A percentile compares a stretch with the other conserved stretches of the same genome.
These are phyloP conservation scores for Trichomalopsis sarcophagae DNA, from an alignment of 1,140 invertebrate genomes.

Conservation along the genomic window DNA sequence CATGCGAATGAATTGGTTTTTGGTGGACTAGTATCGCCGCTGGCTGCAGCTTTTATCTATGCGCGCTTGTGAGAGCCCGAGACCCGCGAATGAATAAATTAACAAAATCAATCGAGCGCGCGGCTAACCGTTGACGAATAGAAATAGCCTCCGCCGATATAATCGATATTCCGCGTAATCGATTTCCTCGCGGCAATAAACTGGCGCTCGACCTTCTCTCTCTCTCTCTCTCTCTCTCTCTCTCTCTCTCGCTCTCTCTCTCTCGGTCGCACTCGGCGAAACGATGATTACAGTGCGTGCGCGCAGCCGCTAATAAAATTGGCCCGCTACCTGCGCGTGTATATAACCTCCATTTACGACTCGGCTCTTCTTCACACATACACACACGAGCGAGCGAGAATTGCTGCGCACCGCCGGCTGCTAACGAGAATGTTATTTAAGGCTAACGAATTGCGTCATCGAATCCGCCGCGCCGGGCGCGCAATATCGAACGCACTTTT, in stretches of 20 bases:
- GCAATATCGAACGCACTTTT: background rate
- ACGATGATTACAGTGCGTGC: slow-evolving; percentile 44
- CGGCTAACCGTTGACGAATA: slow-evolving; percentile 42
- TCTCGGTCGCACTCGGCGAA: slow-evolving; percentile 8
- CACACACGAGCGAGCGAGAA: background rate
- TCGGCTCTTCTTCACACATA: background rate
- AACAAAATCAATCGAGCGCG: slow-evolving; percentile 44
- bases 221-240: background rate
- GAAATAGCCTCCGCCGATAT: slow-evolving; percentile 33
- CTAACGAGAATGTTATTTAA: slow-evolving; percentile 42
- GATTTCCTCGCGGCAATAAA: slow-evolving; percentile 36
- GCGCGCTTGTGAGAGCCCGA: background rate
- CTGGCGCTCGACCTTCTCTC: background rate
- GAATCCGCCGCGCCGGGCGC: background rate
- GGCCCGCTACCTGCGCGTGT: background rate
- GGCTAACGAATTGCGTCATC: slow-evolving; percentile 15
- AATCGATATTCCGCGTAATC: slow-evolving; percentile 48
- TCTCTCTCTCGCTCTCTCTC: background rate
- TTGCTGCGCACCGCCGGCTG: background rate
- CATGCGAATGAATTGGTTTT: slow-evolving; percentile 15
- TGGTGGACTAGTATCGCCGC: background rate
- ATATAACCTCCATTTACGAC: slow-evolving; percentile 11
- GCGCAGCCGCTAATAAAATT: slow-evolving; percentile 40
- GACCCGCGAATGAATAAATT: slow-evolving; percentile 40
- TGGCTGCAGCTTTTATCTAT: background rate